Evolutionary conservation across 2,888 invertebrate genomes (phyloP), one percentile per base, ranked within the genome.

Genomic region (Prenolepis imparis): DNA sequence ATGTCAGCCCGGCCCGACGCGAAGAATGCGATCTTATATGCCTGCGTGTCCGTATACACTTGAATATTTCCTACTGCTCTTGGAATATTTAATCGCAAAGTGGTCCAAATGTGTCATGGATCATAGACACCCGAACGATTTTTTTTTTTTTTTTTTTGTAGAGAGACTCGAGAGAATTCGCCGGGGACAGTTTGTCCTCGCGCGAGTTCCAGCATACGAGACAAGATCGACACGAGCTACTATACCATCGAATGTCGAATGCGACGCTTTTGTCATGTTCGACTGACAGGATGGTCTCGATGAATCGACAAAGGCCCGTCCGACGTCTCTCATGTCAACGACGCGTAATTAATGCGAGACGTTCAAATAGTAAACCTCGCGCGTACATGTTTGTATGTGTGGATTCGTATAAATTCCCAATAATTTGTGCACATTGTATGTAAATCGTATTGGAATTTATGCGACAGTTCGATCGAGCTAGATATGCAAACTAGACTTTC

Each of bases 41-140:
- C 63, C n/a, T 21, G 36, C 48, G 83, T 83, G 73, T 78, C 28
- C 28, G 66, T 39, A 41, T 78, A 87, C 18, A 52, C 52, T 52
- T 52, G 52, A 52, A 52, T 52, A 52, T 52, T n/a, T 52, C n/a
- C 52, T n/a, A 9, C 8, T n/a, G n/a, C 78, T 90, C 75, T 90
- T 87, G 91, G 91, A 93, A 92, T 93, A 92, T 92, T n/a, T 91
- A 92, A 93, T 91, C 74, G 91, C 92, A 88, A 91, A 92, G 93
- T 92, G 93, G 92, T 92, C 93, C 91, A 90, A 91, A 86, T 87
- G 86, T 86, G 28, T 28, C 28, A 28, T 86, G 84, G 67, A 52
- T 28, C 64, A n/a, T 52, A 28, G 39, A 18, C 4, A 32, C 9
- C 55, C 68, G 41, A 15, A 48, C 39, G 55, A 77, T 44, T 63